Conservation (phyloP, 2,797 vertebrate species). For the Dipus sagitta region DNA sequence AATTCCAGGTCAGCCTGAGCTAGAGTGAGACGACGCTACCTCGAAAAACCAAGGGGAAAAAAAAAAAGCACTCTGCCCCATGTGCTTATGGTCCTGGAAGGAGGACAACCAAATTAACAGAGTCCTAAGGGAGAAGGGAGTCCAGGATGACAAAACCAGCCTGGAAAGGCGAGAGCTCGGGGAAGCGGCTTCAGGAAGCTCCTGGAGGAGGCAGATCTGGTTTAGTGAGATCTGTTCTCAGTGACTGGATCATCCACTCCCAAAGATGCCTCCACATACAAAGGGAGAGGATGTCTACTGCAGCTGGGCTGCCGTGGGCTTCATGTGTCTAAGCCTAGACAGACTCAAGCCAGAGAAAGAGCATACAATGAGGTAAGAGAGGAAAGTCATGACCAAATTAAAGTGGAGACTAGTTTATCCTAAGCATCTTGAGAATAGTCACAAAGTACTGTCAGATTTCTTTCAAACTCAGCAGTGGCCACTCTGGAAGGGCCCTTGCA, state of each 20-base stretch:
- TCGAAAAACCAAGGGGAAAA: too few species aligned
- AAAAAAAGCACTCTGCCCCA: too few species aligned
- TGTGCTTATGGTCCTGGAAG: background rate
- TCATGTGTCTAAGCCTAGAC: background rate
- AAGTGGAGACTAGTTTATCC: background rate
- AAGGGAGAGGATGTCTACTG: background rate
- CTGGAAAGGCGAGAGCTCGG: too few species aligned
- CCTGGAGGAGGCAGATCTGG: background rate
- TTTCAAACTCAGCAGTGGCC: fast-evolving
- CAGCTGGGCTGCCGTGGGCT: background rate
- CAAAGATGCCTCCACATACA: background rate
- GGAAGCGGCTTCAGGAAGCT: background rate
- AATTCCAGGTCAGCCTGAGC: too few species aligned
- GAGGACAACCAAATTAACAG: background rate
- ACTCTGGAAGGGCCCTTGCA: background rate
- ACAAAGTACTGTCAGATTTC: background rate
- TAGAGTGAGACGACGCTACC: too few species aligned
- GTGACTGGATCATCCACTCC: background rate
- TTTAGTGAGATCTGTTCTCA: background rate
- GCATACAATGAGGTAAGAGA: background rate
- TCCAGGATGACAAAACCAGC: background rate
- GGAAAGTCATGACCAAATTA: background rate
- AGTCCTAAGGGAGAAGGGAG: fast-evolving
- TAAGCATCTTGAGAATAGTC: background rate
- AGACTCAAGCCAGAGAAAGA: background rate